Conservation (phyloP, 1,140 invertebrate genomes). For the Hyles vespertilio region DNA sequence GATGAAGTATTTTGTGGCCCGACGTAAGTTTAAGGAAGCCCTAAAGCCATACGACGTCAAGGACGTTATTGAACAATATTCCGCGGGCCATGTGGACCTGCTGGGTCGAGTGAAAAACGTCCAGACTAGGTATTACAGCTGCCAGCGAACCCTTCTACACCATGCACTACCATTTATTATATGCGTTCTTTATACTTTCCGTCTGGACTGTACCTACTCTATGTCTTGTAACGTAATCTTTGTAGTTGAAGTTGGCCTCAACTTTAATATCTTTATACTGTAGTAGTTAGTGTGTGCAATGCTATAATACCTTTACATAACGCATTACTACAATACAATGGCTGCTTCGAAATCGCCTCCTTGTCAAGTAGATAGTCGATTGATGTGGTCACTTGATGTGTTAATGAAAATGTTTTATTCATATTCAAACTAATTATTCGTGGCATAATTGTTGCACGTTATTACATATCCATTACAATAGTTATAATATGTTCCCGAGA, state of each 20-base stretch:
- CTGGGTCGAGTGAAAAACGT: conserved; percentile 92
- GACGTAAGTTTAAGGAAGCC: conserved; percentile 96
- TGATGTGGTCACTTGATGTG: background rate
- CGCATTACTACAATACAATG: conserved; percentile 25
- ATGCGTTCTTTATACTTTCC: conserved; percentile 34
- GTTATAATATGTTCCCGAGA: too few relatives aligned
- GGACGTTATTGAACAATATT: conserved; percentile 98
- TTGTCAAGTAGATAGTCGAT: background rate
- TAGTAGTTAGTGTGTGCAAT: conserved; percentile 53
- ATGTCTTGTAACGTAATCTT: conserved; percentile 45
- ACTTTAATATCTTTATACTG: conserved; percentile 39
- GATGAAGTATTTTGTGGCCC: conserved; percentile 96
- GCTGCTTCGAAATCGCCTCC: conserved; percentile 25
- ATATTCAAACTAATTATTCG: too few relatives aligned
- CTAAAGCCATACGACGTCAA: conserved; percentile 98
- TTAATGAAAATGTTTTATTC: background rate
- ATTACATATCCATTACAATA: too few relatives aligned
- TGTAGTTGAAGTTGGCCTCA: conserved; percentile 49
- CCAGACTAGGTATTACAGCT: conserved; percentile 84
- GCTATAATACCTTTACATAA: conserved; percentile 33
- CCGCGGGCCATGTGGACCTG: conserved; percentile 93
- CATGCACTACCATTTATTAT: conserved; percentile 50
- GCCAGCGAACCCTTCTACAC: conserved; percentile 35
- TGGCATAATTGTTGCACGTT: too few relatives aligned
- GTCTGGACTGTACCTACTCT: conserved; percentile 52